Evolutionary conservation across 2,113 vertebrate genomes (phyloP).

Genomic region (Macheiramphus alcinus): DNA sequence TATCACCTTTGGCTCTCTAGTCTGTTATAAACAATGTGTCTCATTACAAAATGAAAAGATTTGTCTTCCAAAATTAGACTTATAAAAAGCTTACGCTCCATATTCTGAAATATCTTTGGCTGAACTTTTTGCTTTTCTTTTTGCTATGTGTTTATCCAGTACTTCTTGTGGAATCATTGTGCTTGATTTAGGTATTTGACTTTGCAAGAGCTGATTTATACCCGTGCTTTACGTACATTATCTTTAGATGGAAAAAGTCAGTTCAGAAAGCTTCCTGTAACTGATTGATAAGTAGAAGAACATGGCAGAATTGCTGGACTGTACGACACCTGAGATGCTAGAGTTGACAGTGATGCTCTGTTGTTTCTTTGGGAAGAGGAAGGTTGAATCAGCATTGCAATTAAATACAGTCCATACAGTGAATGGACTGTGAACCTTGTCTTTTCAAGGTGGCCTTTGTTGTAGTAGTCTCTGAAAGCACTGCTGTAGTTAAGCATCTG

Average conservation of each 20-base stretch:
- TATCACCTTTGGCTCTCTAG: constrained; percentile 22
- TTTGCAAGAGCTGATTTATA: not conserved
- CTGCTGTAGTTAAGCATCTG: constrained; percentile 6
- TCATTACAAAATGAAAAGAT: constrained; percentile 39
- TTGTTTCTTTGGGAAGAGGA: not conserved
- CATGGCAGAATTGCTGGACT: not conserved
- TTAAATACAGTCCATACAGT: not conserved
- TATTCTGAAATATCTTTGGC: constrained; percentile 31
- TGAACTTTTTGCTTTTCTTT: constrained; percentile 10
- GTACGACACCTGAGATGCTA: not conserved
- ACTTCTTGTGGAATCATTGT: not conserved
- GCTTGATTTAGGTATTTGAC: not conserved
- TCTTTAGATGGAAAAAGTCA: not conserved
- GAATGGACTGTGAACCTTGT: not conserved
- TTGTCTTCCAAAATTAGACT: constrained; percentile 36
- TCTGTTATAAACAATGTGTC: constrained; percentile 15
- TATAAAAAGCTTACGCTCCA: not conserved
- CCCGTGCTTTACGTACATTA: not conserved
- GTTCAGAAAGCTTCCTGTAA: not conserved
- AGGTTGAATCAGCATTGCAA: not conserved
- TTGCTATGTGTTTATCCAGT: not conserved
- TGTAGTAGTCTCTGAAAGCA: not conserved
- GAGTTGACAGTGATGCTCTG: not conserved
- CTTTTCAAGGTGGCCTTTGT: not conserved
- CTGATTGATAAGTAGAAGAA: not conserved